These are phyloP conservation scores for Nymphalis c-album DNA, from an alignment of 2,888 invertebrate species.

Conservation along the genomic window DNA sequence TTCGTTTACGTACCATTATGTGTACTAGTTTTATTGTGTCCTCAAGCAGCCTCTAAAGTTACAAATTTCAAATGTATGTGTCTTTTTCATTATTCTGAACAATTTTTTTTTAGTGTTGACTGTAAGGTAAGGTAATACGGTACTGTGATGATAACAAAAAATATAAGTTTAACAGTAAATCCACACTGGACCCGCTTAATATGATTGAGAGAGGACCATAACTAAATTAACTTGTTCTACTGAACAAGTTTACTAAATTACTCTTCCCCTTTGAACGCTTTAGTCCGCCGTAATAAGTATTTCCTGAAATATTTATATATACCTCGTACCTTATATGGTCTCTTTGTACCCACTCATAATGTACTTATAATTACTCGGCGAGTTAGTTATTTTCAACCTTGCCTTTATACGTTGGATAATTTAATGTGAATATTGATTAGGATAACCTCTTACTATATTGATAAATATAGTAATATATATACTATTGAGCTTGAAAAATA, in stretches of 20 bases:
- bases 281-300: slow-evolving; percentile 2
- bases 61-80: neutral
- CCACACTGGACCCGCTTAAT: neutral
- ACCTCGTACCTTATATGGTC: slow-evolving; percentile 1
- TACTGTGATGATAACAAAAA: neutral
- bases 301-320: slow-evolving; percentile 16
- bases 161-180: neutral
- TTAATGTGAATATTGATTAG: too few species aligned
- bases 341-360: slow-evolving; percentile 2
- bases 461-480: too few species aligned
- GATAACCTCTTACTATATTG: too few species aligned
- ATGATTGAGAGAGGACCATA: neutral
- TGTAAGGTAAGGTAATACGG: neutral
- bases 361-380: neutral
- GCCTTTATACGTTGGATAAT: too few species aligned
- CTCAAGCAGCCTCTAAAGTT: too few species aligned
- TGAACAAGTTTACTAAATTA: too few species aligned
- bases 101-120: neutral
- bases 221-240: slow-evolving; percentile 8
- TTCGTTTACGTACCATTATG: too few species aligned
- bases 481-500: too few species aligned
- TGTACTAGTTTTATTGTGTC: too few species aligned
- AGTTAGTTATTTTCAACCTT: neutral
- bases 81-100: neutral
- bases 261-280: slow-evolving; percentile 14